A percentile compares a stretch with the other conserved stretches of the same genome.
Evolutionary conservation across 2,797 vertebrate species (phyloP).

Genomic region (Strix occidentalis): DNA sequence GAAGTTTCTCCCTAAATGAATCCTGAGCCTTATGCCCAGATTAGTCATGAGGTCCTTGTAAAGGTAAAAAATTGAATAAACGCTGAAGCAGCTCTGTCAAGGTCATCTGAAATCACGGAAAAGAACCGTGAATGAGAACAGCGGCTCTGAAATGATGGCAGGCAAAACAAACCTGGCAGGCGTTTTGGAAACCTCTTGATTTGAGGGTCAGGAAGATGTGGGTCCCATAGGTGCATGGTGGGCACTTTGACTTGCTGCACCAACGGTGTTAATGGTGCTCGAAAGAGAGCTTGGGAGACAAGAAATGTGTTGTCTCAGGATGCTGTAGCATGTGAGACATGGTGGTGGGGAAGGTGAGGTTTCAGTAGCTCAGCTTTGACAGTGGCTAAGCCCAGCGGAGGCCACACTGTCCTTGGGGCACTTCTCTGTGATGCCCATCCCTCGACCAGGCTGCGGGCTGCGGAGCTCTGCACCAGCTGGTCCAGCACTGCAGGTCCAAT

Average conservation of each 20-base stretch:
- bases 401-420: background rate
- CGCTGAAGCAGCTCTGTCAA: background rate
- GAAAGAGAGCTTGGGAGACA: background rate
- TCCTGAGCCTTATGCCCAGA: background rate
- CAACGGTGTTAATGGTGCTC: background rate
- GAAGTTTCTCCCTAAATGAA: background rate
- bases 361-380: background rate
- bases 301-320: background rate
- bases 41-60: background rate
- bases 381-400: background rate
- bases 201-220: accelerated
- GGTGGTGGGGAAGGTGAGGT: background rate
- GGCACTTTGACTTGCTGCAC: background rate
- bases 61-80: background rate
- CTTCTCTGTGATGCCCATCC: background rate
- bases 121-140: accelerated
- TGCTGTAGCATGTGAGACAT: background rate
- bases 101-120: background rate
- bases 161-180: background rate
- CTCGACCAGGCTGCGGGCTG: background rate
- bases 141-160: background rate
- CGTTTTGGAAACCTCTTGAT: background rate
- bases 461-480: background rate
- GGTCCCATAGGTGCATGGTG: background rate
- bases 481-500: background rate